Evolutionary conservation across 2,113 vertebrate genomes (phyloP).

Genomic region (Dinomys branickii): DNA sequence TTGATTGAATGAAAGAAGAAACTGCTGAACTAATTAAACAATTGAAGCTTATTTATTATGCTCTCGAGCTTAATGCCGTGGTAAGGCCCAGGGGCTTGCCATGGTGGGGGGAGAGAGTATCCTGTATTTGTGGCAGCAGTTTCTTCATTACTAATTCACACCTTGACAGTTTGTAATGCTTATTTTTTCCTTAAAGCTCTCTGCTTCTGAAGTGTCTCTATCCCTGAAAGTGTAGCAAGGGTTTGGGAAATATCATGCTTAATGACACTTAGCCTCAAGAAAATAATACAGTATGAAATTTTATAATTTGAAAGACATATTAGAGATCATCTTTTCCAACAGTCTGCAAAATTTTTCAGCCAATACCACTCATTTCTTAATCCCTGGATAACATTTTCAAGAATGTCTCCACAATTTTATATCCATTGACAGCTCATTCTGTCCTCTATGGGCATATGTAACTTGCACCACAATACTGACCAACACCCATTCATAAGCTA

Average conservation of each 20-base stretch:
- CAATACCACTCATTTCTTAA: slow-evolving; percentile 4
- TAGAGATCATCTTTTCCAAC: neutral
- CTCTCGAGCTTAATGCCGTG: fast-evolving
- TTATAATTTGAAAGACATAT: neutral
- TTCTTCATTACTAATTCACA: neutral
- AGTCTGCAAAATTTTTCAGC: neutral
- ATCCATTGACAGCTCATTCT: neutral
- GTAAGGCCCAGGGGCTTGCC: neutral
- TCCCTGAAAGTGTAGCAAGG: neutral
- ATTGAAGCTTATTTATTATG: neutral
- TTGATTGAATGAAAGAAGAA: neutral
- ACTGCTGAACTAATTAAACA: neutral
- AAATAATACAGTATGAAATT: neutral
- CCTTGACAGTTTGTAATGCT: neutral
- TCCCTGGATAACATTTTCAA: neutral
- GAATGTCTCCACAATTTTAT: neutral
- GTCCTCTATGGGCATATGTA: neutral
- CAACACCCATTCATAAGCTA: neutral
- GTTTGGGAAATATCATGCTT: neutral
- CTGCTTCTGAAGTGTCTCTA: neutral
- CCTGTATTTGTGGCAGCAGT: fast-evolving
- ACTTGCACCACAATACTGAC: neutral
- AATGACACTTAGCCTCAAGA: neutral
- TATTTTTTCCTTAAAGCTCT: neutral
- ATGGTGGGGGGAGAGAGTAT: neutral